Evolutionary conservation across 2,113 vertebrate genomes (phyloP).

Genomic region (Vombatus ursinus): DNA sequence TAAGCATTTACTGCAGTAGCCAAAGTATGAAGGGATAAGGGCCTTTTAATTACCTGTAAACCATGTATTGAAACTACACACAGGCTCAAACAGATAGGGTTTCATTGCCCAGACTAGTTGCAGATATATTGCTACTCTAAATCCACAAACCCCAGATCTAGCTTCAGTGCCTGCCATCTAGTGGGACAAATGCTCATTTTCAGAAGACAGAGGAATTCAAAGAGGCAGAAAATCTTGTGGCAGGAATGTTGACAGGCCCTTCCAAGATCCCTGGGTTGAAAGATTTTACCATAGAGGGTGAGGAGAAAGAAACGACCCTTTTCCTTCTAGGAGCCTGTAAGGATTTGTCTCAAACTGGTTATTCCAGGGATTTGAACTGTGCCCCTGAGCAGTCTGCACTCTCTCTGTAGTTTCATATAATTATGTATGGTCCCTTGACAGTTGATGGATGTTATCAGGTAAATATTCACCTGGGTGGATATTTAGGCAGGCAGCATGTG

Average conservation of each 20-base stretch:
- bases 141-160: background rate
- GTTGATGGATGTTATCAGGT: background rate
- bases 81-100: background rate
- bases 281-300: background rate
- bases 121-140: background rate
- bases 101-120: background rate
- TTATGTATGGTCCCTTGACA: background rate
- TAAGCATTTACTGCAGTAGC: background rate
- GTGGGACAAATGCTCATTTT: background rate
- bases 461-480: background rate
- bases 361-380: background rate
- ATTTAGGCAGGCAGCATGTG: background rate
- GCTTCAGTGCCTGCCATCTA: background rate
- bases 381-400: background rate
- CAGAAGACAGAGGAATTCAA: background rate
- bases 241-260: background rate
- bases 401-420: background rate
- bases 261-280: background rate
- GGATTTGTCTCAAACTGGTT: background rate
- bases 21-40: background rate
- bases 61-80: background rate
- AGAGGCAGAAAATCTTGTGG: background rate
- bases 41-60: background rate
- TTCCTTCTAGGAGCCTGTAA: background rate
- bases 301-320: background rate